Evolutionary conservation across 2,113 vertebrate species (phyloP), one percentile per base, ranked within the genome.

Genomic region (Semnopithecus entellus): DNA sequence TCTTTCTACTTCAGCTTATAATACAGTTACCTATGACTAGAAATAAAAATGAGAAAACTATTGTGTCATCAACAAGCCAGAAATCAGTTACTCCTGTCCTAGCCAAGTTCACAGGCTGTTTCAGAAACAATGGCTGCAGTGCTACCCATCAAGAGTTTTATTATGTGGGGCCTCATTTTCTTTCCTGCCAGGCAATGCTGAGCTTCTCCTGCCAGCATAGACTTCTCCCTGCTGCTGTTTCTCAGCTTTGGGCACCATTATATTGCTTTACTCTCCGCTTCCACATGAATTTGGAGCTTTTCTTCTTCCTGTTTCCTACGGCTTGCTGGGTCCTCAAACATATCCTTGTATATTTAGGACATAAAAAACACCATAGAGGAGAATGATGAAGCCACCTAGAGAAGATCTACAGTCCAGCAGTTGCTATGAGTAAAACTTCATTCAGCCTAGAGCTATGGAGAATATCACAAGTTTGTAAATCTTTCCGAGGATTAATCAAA

Each of bases 231-330:
- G 59, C 88, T 91, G 96, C 23, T 88, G 6, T 10, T 88, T 81
- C 78, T 88, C 91, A 45, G 82, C 45, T 94, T 84, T 61, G 22
- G 55, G 88, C 32, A 79, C 18, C 61, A 11, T 88, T 73, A 57
- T 8, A 22, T 88, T 59, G 50, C 79, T 89, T 75, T 84, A 35
- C 10, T 81, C 25, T 80, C 38, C 35, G 38, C 35, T 91, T 90
- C 76, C 81, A 82, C 5, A 0, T 45, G 73, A 22, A 59, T 95
- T 95, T 95, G 43, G 27, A 92, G 50, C 85, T 68, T 82, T 95
- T 32, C 76, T 87, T 91, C 48, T 84, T 95, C 72, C 81, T 90
- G 14, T 59, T 97, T 81, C 79, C 93, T 95, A 2, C 79, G 78
- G 73, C 73, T 94, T 88, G 78, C 89, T 81, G 94, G 2, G 89